Conservation (phyloP, 2,113 vertebrate genomes). For the Dolichotis patagonum region DNA sequence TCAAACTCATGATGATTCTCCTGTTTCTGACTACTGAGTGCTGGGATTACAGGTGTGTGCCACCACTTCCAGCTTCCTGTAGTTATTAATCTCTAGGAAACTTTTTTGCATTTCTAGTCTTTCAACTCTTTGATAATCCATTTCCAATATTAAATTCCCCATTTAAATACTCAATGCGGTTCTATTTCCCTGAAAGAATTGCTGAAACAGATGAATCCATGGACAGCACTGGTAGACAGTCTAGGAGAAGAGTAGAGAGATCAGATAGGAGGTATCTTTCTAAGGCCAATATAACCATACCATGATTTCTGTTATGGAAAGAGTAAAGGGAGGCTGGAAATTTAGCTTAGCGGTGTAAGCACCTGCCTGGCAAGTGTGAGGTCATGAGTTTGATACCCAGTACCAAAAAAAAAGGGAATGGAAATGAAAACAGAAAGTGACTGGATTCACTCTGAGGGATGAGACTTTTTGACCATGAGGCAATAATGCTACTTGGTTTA, state of each 20-base stretch:
- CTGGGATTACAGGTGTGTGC: neutral
- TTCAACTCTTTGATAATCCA: neutral
- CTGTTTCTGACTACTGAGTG: neutral
- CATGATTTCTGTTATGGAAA: neutral
- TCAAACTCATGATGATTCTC: neutral
- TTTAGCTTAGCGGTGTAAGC: too few relatives aligned
- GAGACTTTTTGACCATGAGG: neutral
- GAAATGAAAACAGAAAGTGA: neutral
- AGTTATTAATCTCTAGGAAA: neutral
- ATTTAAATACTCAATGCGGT: neutral
- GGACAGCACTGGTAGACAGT: neutral
- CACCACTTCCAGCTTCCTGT: neutral
- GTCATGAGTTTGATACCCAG: too few relatives aligned
- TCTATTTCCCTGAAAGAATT: neutral
- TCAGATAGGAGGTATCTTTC: neutral
- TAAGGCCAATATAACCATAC: neutral
- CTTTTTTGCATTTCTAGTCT: neutral
- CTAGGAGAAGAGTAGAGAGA: neutral
- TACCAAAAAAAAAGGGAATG: neutral
- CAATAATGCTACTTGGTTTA: neutral
- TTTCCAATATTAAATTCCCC: constrained; percentile 14
- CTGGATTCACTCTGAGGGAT: neutral
- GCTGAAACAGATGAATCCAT: neutral
- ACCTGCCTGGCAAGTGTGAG: too few relatives aligned
- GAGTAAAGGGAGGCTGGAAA: neutral